Percentiles rank a stretch among this genome's conserved stretches.
Evolutionary conservation across 2,113 vertebrate species (phyloP).

Genomic region (Colossoma macropomum): DNA sequence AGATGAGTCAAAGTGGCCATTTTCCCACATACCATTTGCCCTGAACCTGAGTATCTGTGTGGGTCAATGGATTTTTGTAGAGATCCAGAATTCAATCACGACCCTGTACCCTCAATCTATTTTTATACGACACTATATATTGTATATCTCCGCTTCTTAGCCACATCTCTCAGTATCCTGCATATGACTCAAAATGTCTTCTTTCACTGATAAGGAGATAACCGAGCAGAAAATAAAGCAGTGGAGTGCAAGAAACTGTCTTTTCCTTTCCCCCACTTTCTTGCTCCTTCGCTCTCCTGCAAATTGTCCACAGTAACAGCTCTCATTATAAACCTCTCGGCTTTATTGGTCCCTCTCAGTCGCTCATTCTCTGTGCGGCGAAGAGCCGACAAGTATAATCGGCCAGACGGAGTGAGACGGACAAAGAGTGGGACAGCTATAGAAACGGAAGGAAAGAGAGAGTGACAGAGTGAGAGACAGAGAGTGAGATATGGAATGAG

Average conservation of each 20-base stretch:
- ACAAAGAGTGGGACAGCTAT: background rate
- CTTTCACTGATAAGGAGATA: slow-evolving; percentile 19
- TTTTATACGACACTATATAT: slow-evolving; percentile 10
- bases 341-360: slow-evolving; percentile 37
- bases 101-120: background rate
- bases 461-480: background rate
- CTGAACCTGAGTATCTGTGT: background rate
- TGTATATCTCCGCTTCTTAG: slow-evolving; percentile 9
- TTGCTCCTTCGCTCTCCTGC: background rate
- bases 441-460: background rate
- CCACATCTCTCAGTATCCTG: background rate
- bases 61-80: background rate
- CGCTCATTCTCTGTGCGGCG: slow-evolving; percentile 8
- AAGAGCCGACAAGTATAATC: background rate
- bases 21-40: background rate
- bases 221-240: slow-evolving; percentile 37
- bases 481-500: background rate
- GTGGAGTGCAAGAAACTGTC: background rate
- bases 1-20: background rate
- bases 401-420: background rate
- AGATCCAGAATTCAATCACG: background rate
- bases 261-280: slow-evolving; percentile 1
- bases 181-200: slow-evolving; percentile 12
- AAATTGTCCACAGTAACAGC: slow-evolving; percentile 33
- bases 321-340: slow-evolving; percentile 33